Conservation (phyloP, 2,888 invertebrate genomes). For the Caenorhabditis doughertyi region DNA sequence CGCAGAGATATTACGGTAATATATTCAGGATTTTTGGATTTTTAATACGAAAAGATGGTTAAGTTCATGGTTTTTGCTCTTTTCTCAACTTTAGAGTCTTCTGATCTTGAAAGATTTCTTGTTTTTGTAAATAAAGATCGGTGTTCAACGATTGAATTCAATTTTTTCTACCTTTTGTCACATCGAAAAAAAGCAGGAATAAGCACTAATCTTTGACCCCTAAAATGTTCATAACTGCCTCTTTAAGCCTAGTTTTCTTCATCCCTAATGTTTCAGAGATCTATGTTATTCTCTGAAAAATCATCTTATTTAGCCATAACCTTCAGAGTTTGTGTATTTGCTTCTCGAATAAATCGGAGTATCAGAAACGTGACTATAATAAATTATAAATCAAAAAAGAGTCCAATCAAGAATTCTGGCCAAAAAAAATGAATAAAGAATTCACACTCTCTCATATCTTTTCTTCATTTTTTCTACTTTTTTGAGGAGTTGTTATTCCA, state of each 20-base stretch:
- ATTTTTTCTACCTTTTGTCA: conserved; percentile 12
- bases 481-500: not conserved
- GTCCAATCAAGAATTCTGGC: conserved; percentile 4
- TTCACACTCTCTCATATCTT: conserved; percentile 14
- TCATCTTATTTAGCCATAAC: not conserved
- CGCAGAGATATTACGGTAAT: conserved; percentile 11
- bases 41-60: not conserved
- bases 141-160: conserved; percentile 33
- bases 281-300: not conserved
- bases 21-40: conserved; percentile 3
- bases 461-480: not conserved
- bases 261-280: not conserved
- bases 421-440: conserved; percentile 16
- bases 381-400: conserved; percentile 30
- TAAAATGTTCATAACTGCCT: not conserved
- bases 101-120: conserved; percentile 9
- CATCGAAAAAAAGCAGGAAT: not conserved
- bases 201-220: not conserved
- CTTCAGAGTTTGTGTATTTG: conserved; percentile 2
- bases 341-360: not conserved
- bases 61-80: not conserved
- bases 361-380: conserved; percentile 25
- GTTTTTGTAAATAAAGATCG: conserved; percentile 1
- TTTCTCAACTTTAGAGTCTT: not conserved
- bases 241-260: not conserved